phyloP scores from a whole-genome alignment of 2,797 vertebrate species.

The Myotis myotis region DNA sequence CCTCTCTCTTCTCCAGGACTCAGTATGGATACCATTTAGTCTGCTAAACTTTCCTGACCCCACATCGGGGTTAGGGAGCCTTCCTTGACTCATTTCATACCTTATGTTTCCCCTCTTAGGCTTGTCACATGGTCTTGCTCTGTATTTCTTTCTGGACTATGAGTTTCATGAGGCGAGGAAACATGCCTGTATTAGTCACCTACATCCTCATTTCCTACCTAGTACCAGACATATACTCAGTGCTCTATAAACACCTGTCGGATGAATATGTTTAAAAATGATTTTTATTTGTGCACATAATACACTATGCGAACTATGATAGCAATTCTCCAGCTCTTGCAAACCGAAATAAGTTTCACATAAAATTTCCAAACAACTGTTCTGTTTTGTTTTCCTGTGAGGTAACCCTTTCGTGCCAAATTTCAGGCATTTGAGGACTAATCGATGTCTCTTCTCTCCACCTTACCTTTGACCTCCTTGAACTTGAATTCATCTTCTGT shows the following conservation, averaged over 20 bases:
- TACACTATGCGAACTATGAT: not conserved
- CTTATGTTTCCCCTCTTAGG: not conserved
- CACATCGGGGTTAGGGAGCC: not conserved
- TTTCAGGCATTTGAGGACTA: not conserved
- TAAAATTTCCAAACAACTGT: conserved; percentile 6
- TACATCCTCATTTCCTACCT: not conserved
- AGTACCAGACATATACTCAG: not conserved
- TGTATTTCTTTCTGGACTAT: not conserved
- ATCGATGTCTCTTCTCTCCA: not conserved
- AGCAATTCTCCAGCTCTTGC: not conserved
- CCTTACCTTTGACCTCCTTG: not conserved
- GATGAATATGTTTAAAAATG: not conserved
- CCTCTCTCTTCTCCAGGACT: not conserved
- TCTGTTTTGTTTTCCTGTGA: not conserved
- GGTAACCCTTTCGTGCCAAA: not conserved
- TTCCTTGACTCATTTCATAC: not conserved
- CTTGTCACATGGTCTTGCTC: not conserved
- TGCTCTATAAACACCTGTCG: not conserved
- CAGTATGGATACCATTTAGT: not conserved
- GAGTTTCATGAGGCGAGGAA: not conserved
- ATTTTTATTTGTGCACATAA: not conserved
- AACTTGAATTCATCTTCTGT: not conserved
- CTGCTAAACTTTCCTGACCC: not conserved
- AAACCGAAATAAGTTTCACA: not conserved
- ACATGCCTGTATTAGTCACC: not conserved